Conservation (phyloP, 2,888 invertebrate genomes). For the Apodemia mormo region DNA sequence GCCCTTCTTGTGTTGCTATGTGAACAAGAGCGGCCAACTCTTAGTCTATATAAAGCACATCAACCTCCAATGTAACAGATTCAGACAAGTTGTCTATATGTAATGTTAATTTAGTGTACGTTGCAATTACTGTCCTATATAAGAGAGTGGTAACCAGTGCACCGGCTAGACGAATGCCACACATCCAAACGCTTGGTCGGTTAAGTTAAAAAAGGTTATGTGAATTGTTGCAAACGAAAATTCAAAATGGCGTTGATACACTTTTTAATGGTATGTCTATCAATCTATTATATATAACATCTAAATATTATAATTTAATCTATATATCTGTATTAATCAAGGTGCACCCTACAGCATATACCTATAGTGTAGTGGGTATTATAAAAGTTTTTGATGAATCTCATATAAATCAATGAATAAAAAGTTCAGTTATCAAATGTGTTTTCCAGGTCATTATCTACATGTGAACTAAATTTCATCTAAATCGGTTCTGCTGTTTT, state of each 20-base stretch:
- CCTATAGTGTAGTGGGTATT: no score
- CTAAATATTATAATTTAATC: neutral
- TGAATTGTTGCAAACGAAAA: conserved; percentile 47
- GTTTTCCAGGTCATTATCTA: no score
- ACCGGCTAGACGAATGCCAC: conserved; percentile 38
- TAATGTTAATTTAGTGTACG: conserved; percentile 18
- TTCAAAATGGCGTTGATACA: conserved; percentile 42
- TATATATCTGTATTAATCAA: no score
- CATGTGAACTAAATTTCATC: no score
- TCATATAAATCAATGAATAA: no score
- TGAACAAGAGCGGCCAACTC: neutral
- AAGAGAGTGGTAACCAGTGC: conserved; percentile 33
- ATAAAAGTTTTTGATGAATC: no score
- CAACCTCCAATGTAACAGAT: conserved; percentile 5
- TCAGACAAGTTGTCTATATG: conserved; percentile 22
- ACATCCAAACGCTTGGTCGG: conserved; percentile 42
- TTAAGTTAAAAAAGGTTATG: conserved; percentile 44
- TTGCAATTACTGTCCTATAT: conserved; percentile 41
- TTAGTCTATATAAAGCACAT: neutral
- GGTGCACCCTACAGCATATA: no score
- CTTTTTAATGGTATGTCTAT: conserved; percentile 41
- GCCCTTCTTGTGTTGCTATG: neutral
- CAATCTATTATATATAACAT: neutral
- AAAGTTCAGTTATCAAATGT: no score
- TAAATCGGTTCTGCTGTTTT: no score